Conservation (phyloP, 2,113 vertebrate genomes). For the Anguilla rostrata region DNA sequence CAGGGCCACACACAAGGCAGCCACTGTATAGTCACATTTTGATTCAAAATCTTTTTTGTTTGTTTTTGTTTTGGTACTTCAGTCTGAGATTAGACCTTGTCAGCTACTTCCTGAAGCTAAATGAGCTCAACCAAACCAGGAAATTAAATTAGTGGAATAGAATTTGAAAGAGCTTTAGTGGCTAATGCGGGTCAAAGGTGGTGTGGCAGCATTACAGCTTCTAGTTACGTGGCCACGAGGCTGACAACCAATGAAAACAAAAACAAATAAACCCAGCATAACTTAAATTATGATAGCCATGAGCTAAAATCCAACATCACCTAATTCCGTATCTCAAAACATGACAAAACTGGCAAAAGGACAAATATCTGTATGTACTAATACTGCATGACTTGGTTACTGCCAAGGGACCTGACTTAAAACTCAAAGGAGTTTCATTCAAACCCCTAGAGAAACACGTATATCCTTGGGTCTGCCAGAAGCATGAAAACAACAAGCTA, state of each 20-base stretch:
- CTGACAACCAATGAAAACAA: neutral
- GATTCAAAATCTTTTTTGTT: neutral
- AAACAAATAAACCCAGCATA: neutral
- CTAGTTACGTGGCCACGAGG: neutral
- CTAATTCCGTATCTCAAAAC: neutral
- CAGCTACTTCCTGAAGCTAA: neutral
- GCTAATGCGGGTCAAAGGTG: conserved; percentile 2
- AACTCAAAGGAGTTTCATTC: neutral
- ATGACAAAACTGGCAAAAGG: neutral
- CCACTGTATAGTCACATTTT: neutral
- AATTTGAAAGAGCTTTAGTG: neutral
- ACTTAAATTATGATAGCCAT: neutral
- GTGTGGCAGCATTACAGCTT: neutral
- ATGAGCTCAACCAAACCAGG: conserved; percentile 7
- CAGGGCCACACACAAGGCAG: neutral
- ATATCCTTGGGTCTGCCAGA: neutral
- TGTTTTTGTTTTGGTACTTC: neutral
- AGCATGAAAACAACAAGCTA: conserved; percentile 4
- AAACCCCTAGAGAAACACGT: neutral
- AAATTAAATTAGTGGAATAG: conserved; percentile 4
- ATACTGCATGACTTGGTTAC: neutral
- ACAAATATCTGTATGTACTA: neutral
- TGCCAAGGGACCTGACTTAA: neutral
- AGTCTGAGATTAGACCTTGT: neutral
- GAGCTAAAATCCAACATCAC: neutral